Conservation (phyloP, 2,113 vertebrate species). For the Oreochromis spilurus region DNA sequence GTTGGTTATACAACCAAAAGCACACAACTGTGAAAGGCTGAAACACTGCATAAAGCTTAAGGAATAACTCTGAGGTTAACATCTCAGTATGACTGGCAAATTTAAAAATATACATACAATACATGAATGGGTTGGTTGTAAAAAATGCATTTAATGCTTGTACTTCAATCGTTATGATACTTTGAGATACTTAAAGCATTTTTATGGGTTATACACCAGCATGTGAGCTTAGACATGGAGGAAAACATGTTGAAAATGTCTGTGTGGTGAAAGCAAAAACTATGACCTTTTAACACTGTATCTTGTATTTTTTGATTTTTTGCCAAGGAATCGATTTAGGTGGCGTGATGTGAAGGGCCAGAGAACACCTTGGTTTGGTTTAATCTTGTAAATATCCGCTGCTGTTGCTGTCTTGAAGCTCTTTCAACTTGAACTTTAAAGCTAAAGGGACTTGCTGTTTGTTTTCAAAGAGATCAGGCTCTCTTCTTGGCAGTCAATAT, state of each 20-base stretch:
- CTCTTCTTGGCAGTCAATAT: background rate
- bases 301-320: background rate
- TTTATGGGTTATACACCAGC: background rate
- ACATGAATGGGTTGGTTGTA: background rate
- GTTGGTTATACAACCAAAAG: background rate
- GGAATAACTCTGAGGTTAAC: background rate
- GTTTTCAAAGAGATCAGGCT: background rate
- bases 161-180: background rate
- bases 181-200: background rate
- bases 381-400: background rate
- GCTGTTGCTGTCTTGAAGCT: background rate
- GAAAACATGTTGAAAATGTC: background rate
- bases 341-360: background rate
- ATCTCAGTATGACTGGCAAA: background rate
- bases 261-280: background rate
- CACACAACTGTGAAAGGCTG: background rate
- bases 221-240: background rate
- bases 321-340: background rate
- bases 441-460: background rate
- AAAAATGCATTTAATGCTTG: background rate
- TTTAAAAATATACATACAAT: background rate
- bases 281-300: background rate
- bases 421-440: constrained; percentile 16
- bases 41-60: background rate
- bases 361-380: background rate